Percentiles rank a stretch among this genome's conserved stretches.
Evolutionary conservation across 2,888 invertebrate genomes (phyloP).

Genomic region (Tanytarsus gracilentus): DNA sequence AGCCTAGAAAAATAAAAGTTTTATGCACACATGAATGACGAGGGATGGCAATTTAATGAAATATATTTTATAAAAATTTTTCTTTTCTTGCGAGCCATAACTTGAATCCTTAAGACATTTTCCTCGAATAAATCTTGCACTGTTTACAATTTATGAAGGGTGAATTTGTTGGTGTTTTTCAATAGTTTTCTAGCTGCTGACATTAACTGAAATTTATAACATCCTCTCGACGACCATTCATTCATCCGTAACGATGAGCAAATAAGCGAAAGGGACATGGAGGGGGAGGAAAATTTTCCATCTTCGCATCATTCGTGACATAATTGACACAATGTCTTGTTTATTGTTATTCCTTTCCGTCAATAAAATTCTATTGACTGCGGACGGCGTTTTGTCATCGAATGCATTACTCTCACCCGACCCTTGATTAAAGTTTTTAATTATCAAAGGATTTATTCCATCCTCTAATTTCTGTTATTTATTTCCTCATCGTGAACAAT

Average conservation of each 20-base stretch:
- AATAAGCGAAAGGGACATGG: not conserved
- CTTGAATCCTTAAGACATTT: too few species aligned
- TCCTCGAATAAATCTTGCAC: not conserved
- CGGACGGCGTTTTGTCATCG: not conserved
- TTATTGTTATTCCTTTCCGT: constrained; percentile 8
- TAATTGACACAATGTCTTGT: constrained; percentile 24
- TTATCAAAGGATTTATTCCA: too few species aligned
- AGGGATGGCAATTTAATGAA: too few species aligned
- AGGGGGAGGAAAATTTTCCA: not conserved
- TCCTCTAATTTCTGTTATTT: too few species aligned
- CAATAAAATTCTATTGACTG: not conserved
- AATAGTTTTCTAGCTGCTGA: not conserved
- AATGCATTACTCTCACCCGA: too few species aligned
- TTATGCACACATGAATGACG: too few species aligned
- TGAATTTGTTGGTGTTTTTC: not conserved
- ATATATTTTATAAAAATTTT: too few species aligned
- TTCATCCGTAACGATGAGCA: not conserved
- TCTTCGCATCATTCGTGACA: not conserved
- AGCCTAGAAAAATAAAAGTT: too few species aligned
- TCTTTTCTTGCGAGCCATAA: too few species aligned
- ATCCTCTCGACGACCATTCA: constrained; percentile 10
- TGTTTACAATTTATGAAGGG: not conserved
- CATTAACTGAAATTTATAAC: constrained; percentile 25
- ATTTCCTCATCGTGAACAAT: too few species aligned
- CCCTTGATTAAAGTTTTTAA: too few species aligned